Percentiles rank a stretch among this genome's conserved stretches.
Conservation (phyloP, 2,113 vertebrate species). For the Epinephelus cyanopodus region DNA sequence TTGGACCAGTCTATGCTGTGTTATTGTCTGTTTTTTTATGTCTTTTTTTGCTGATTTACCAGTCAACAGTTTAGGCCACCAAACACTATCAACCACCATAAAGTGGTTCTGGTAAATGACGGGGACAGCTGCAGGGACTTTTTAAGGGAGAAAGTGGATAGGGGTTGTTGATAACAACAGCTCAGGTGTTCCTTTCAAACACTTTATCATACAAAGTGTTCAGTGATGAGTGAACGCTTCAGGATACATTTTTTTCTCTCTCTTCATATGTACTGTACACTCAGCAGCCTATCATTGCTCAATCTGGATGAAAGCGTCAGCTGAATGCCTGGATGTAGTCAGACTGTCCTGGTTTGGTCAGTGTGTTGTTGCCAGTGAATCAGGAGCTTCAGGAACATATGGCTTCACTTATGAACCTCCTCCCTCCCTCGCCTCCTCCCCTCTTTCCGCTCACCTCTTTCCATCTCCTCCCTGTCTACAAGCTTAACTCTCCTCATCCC, state of each 20-base stretch:
- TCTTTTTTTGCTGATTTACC: background rate
- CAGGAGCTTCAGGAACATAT: conserved; percentile 80
- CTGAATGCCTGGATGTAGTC: conserved; percentile 45
- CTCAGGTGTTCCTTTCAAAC: conserved; percentile 3
- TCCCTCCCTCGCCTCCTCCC: conserved; percentile 56
- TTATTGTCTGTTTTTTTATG: background rate
- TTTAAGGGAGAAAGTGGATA: background rate
- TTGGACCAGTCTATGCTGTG: background rate
- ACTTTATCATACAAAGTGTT: background rate
- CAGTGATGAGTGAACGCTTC: background rate
- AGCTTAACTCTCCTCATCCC: conserved; percentile 35
- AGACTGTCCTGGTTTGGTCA: conserved; percentile 64
- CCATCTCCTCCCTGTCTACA: conserved; percentile 63
- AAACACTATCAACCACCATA: background rate
- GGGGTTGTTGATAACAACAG: background rate
- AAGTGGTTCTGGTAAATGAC: background rate
- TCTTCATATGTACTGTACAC: conserved; percentile 1
- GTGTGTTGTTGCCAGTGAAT: conserved; percentile 64
- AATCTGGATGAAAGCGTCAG: conserved; percentile 33
- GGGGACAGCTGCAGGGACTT: background rate
- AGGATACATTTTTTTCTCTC: conserved; percentile 26
- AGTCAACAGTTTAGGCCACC: background rate
- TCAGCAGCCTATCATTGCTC: conserved; percentile 40
- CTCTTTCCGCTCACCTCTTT: conserved; percentile 72
- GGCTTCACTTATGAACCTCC: conserved; percentile 83